phyloP scores from a whole-genome alignment of 2,888 invertebrate genomes.

The Luffia ferchaultella region DNA sequence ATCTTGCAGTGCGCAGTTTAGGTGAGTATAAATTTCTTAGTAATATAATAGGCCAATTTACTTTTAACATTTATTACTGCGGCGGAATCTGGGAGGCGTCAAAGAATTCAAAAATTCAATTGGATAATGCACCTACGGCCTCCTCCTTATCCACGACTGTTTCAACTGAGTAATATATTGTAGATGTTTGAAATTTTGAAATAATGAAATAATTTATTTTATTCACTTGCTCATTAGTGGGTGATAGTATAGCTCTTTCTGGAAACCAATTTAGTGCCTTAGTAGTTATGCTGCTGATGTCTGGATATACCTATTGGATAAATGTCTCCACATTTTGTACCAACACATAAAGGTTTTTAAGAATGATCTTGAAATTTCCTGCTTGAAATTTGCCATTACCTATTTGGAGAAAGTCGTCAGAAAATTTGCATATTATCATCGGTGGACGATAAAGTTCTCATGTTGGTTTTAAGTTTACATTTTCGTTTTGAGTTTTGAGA shows the following conservation, averaged over 20 bases:
- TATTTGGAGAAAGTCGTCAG: slow-evolving; percentile 8
- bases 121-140: slow-evolving; percentile 9
- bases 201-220: slow-evolving; percentile 12
- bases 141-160: not conserved
- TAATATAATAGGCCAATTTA: slow-evolving; percentile 5
- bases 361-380: slow-evolving; percentile 5
- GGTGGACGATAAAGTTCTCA: slow-evolving; percentile 1
- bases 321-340: slow-evolving; percentile 9
- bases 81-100: slow-evolving; percentile 12
- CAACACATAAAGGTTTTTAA: slow-evolving; percentile 11
- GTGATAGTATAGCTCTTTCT: slow-evolving; percentile 11
- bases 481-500: too few species aligned
- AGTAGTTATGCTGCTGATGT: slow-evolving; percentile 10
- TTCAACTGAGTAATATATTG: not conserved
- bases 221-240: slow-evolving; percentile 11
- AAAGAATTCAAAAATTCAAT: slow-evolving; percentile 12
- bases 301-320: slow-evolving; percentile 11
- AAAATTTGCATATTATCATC: slow-evolving; percentile 5
- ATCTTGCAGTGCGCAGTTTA: not conserved
- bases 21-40: not conserved
- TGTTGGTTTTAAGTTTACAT: slow-evolving; percentile 5
- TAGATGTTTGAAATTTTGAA: slow-evolving; percentile 9
- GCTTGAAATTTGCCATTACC: slow-evolving; percentile 7
- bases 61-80: slow-evolving; percentile 5
- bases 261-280: slow-evolving; percentile 12